Conservation (phyloP, 2,888 invertebrate species). For the Caenorhabditis imperialis region DNA sequence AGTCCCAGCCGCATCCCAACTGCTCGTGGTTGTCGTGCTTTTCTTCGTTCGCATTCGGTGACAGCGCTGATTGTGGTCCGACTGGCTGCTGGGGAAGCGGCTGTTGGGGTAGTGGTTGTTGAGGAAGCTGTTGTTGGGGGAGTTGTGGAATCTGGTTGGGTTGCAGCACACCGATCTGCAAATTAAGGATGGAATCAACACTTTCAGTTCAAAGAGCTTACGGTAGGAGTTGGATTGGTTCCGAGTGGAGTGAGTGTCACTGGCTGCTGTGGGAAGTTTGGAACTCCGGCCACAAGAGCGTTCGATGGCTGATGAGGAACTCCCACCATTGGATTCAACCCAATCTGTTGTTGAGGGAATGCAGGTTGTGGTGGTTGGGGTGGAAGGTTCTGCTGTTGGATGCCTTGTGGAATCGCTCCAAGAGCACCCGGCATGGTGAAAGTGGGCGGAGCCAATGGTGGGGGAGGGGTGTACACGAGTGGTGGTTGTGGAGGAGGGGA, state of each 20-base stretch:
- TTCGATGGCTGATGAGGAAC: slow-evolving; percentile 53
- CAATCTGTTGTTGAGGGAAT: slow-evolving; percentile 29
- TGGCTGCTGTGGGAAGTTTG: slow-evolving; percentile 31
- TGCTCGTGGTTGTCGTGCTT: slow-evolving; percentile 65
- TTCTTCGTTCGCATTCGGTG: slow-evolving; percentile 31
- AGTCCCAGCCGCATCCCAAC: slow-evolving; percentile 75
- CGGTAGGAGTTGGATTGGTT: slow-evolving; percentile 26
- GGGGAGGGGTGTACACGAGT: slow-evolving; percentile 46
- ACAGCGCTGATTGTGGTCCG: slow-evolving; percentile 21
- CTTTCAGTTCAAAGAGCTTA: slow-evolving; percentile 1
- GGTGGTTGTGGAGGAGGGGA: slow-evolving; percentile 50
- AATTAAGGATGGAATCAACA: not conserved
- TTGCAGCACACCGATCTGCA: slow-evolving; percentile 25
- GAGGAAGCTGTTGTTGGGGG: slow-evolving; percentile 9
- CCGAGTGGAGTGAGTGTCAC: slow-evolving; percentile 30
- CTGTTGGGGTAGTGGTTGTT: slow-evolving; percentile 7
- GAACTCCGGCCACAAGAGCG: slow-evolving; percentile 30
- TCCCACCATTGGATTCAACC: slow-evolving; percentile 23
- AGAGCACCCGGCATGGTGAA: slow-evolving; percentile 39
- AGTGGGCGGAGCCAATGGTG: slow-evolving; percentile 44
- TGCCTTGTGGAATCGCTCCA: slow-evolving; percentile 22
- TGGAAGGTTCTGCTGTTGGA: slow-evolving; percentile 37
- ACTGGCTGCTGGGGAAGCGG: not conserved
- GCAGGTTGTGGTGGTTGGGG: slow-evolving; percentile 33
- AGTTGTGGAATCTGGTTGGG: slow-evolving; percentile 9